phyloP scores from a whole-genome alignment of 2,797 vertebrate species.

The Sebastes kiyomatsui region DNA sequence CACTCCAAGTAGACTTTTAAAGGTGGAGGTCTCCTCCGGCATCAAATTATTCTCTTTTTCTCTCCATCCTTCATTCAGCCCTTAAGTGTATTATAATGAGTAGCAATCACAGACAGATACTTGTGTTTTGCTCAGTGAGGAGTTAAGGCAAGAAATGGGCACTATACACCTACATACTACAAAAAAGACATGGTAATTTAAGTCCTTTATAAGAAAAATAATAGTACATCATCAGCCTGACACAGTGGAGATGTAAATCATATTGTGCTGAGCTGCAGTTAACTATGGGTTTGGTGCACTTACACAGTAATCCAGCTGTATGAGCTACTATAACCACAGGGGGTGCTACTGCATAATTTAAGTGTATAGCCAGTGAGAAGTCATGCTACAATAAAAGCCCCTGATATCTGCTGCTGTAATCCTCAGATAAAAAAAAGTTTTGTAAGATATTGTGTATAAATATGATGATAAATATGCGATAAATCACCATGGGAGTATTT shows the following conservation, averaged over 20 bases:
- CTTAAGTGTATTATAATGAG: slow-evolving; percentile 71
- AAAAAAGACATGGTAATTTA: slow-evolving; percentile 17
- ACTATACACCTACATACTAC: slow-evolving; percentile 22
- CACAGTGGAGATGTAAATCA: background rate
- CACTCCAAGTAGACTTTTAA: slow-evolving; percentile 56
- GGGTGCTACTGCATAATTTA: slow-evolving; percentile 55
- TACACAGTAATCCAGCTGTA: slow-evolving; percentile 15
- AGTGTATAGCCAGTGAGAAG: slow-evolving; percentile 2
- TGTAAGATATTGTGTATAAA: background rate
- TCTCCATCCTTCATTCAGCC: slow-evolving; percentile 43
- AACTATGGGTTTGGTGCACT: slow-evolving; percentile 12
- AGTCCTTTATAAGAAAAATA: slow-evolving; percentile 16
- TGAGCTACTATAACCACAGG: slow-evolving; percentile 41
- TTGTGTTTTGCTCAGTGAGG: slow-evolving; percentile 42
- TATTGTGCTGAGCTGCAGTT: slow-evolving; percentile 23
- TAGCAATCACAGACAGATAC: slow-evolving; percentile 65
- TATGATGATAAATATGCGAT: background rate
- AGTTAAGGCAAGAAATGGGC: slow-evolving; percentile 27
- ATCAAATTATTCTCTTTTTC: slow-evolving; percentile 29
- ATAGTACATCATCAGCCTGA: slow-evolving; percentile 5
- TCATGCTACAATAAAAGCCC: slow-evolving; percentile 5
- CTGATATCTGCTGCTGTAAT: slow-evolving; percentile 8
- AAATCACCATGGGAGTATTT: background rate
- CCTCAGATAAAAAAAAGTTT: background rate
- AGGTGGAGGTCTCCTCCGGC: slow-evolving; percentile 43